Conservation (phyloP, 2,113 vertebrate species). For the Actenoides hombroni region DNA sequence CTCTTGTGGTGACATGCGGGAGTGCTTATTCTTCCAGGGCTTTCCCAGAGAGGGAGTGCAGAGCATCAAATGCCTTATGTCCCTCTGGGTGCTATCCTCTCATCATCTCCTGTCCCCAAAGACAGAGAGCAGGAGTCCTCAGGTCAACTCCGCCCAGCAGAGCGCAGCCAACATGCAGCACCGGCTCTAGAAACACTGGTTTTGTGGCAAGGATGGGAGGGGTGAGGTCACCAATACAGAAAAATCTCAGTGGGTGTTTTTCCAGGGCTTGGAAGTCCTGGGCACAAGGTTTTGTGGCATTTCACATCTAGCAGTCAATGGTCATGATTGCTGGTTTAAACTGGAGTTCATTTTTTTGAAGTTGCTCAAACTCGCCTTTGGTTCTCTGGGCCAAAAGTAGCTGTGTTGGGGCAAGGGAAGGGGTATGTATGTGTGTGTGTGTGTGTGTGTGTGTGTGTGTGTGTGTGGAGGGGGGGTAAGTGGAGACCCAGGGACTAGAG, state of each 20-base stretch:
- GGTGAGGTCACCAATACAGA: background rate
- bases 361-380: background rate
- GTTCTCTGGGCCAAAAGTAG: background rate
- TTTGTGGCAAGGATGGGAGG: background rate
- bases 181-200: background rate
- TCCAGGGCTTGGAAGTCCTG: background rate
- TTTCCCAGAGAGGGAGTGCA: background rate
- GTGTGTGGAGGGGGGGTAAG: too few relatives aligned
- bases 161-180: fast-evolving
- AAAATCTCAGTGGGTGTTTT: background rate
- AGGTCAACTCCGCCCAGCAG: fast-evolving
- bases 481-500: background rate
- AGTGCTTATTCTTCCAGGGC: background rate
- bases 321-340: background rate
- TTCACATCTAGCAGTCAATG: background rate
- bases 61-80: background rate
- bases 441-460: too few relatives aligned
- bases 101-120: background rate
- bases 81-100: background rate
- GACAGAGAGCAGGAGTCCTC: background rate
- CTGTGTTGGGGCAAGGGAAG: background rate
- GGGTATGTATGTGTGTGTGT: background rate
- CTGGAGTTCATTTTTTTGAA: background rate
- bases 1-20: background rate
- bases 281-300: too few relatives aligned